phyloP scores from a whole-genome alignment of 2,888 invertebrate species.

The Temnothorax rugatulus region DNA sequence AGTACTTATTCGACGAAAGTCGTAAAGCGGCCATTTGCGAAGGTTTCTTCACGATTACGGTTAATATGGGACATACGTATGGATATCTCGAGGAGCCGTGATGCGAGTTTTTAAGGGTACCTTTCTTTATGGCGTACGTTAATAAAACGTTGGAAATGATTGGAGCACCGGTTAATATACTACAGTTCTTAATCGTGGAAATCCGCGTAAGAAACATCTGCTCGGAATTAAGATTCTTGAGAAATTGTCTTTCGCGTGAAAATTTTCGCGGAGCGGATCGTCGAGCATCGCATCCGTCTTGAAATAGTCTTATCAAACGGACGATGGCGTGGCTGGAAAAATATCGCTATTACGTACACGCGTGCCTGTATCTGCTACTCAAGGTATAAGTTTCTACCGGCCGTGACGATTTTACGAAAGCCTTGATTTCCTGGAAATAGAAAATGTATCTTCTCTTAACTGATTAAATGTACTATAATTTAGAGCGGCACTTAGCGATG shows the following conservation, averaged over 20 bases:
- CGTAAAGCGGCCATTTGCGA: slow-evolving; percentile 63
- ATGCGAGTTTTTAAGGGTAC: slow-evolving; percentile 55
- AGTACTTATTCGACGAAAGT: slow-evolving; percentile 58
- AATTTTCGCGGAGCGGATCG: neutral
- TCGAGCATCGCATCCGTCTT: neutral
- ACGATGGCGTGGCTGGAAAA: slow-evolving; percentile 4
- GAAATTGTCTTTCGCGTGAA: neutral
- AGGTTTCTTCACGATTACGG: slow-evolving; percentile 57
- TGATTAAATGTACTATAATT: slow-evolving; percentile 52
- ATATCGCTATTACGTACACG: neutral
- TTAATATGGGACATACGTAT: slow-evolving; percentile 44
- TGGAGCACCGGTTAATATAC: slow-evolving; percentile 61
- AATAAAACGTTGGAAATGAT: slow-evolving; percentile 63
- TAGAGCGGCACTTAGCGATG: slow-evolving; percentile 44
- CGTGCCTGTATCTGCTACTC: too few relatives aligned
- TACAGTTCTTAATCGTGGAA: slow-evolving; percentile 23
- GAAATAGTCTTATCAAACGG: neutral
- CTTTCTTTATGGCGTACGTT: slow-evolving; percentile 32
- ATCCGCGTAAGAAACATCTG: neutral
- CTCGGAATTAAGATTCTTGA: neutral
- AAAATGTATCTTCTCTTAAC: slow-evolving; percentile 50
- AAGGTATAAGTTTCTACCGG: neutral
- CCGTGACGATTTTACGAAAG: slow-evolving; percentile 43
- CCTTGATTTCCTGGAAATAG: slow-evolving; percentile 48
- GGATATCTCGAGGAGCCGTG: slow-evolving; percentile 44